A percentile compares a stretch with the other conserved stretches of the same genome.
phyloP scores from a whole-genome alignment of 2,797 vertebrate genomes.

The Poecilia picta region DNA sequence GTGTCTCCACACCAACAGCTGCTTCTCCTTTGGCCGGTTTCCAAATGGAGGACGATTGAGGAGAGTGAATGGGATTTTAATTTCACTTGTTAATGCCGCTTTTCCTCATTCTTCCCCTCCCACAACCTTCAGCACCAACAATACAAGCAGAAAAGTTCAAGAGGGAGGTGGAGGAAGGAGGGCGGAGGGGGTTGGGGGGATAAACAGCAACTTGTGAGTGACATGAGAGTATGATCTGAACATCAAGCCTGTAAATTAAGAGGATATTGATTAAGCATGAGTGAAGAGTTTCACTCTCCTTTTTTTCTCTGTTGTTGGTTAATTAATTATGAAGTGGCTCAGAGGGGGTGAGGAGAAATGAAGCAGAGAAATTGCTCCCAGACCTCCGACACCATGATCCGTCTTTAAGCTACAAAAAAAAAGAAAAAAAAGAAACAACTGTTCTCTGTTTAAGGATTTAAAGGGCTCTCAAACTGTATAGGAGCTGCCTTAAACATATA shows the following conservation, averaged over 20 bases:
- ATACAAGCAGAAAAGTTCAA: slow-evolving; percentile 19
- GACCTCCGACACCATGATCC: slow-evolving; percentile 6
- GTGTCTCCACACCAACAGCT: slow-evolving; percentile 58
- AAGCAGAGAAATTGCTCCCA: slow-evolving; percentile 31
- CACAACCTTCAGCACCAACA: slow-evolving; percentile 39
- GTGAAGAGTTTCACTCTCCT: slow-evolving; percentile 30
- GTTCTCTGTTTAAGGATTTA: slow-evolving; percentile 1
- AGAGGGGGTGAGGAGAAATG: slow-evolving; percentile 22
- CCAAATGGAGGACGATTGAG: slow-evolving; percentile 68
- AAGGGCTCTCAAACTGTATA: background rate
- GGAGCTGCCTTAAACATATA: background rate
- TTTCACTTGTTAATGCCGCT: slow-evolving; percentile 67
- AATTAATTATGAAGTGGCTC: slow-evolving; percentile 51
- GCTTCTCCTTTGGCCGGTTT: slow-evolving; percentile 61
- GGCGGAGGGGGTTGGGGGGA: background rate
- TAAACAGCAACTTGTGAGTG: slow-evolving; percentile 36
- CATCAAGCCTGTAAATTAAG: slow-evolving; percentile 49
- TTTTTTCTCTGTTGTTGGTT: slow-evolving; percentile 29
- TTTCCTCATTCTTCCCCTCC: slow-evolving; percentile 39
- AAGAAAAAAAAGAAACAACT: background rate
- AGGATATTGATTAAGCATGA: slow-evolving; percentile 48
- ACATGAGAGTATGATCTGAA: slow-evolving; percentile 29
- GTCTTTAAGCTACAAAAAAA: slow-evolving; percentile 20
- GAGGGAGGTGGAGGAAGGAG: slow-evolving; percentile 23
- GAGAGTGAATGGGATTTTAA: slow-evolving; percentile 73